phyloP scores from a whole-genome alignment of 2,797 vertebrate genomes.

The Sebastes goodei region DNA sequence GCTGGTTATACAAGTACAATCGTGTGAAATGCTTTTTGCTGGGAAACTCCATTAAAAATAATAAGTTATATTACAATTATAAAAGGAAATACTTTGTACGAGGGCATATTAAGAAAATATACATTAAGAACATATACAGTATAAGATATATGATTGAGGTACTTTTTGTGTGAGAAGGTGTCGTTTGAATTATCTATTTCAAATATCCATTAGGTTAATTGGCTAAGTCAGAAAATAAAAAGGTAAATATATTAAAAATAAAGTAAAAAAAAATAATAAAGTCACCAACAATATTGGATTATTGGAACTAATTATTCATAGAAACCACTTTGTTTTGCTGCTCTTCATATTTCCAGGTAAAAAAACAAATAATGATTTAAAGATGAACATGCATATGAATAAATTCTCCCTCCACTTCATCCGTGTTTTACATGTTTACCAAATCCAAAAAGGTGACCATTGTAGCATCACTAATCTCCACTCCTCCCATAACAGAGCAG shows the following conservation, averaged over 20 bases:
- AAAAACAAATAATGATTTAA: not conserved
- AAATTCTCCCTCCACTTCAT: not conserved
- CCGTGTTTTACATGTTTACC: slow-evolving; percentile 28
- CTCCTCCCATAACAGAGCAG: slow-evolving; percentile 26
- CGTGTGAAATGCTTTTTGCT: no score
- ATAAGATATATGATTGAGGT: no score
- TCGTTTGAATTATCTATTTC: no score
- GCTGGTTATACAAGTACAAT: no score
- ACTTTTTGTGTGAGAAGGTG: no score
- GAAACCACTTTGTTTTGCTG: not conserved
- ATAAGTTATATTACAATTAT: no score
- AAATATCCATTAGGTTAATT: not conserved
- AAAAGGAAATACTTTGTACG: no score
- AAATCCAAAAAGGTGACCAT: slow-evolving; percentile 13
- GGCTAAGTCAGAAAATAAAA: not conserved
- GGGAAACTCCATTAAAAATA: no score
- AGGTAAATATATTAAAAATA: not conserved
- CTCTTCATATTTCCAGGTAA: not conserved
- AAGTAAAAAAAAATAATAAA: not conserved
- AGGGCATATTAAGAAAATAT: no score
- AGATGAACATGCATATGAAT: not conserved
- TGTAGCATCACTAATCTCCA: slow-evolving; percentile 47
- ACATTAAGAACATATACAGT: no score
- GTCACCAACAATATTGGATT: no score
- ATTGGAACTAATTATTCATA: not conserved